Conservation (phyloP, 2,113 vertebrate species). For the rabbit (Oryctolagus cuniculus) region mOryCun1.1 NC_091443.1:47615001-47615500, state of each 20-base stretch:
- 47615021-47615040: too few species aligned
- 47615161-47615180: too few species aligned
- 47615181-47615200: background rate
- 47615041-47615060: too few species aligned
- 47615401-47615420: background rate
- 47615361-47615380: background rate
- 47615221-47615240: background rate
- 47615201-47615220: background rate
- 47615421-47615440: background rate
- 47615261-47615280: background rate
- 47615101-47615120: too few species aligned
- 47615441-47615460: background rate
- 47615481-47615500: slow-evolving; percentile 1
- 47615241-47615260: background rate
- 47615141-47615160: too few species aligned
- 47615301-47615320: background rate
- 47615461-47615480: background rate
- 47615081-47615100: too few species aligned
- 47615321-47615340: background rate
- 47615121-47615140: too few species aligned
- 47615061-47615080: too few species aligned
- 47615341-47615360: background rate
- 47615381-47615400: background rate
- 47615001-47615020: too few species aligned
- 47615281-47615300: background rate